Evolutionary conservation across 2,888 invertebrate genomes (phyloP), one percentile per base, ranked within the genome.

Genomic region (Ophraella communa): DNA sequence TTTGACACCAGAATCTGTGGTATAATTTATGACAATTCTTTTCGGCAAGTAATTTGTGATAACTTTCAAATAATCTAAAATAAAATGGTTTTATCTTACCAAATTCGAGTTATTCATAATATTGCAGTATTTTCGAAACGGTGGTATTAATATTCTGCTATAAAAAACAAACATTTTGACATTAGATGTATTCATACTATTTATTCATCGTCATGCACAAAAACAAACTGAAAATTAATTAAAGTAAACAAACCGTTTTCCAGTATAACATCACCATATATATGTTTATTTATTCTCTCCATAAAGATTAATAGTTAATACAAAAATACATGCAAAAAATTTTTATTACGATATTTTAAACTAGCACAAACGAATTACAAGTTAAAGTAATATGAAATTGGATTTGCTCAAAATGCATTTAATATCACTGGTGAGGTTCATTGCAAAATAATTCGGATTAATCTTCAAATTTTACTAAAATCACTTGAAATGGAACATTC

Each of bases 311-410:
- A 35, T 35, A 35, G 11, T 35, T 14, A 11, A 35, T 66, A 64
- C 17, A 30, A 52, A 52, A 58, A 58, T 49, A 51, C 58, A 58
- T 58, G 58, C 58, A 58, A 49, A 58, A 49, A 58, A 33, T 14
- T 24, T 58, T 49, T 58, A 49, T 58, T 47, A 23, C 23, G 1
- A 30, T 57, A 57, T 30, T 47, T 49, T 20, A 39, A 45, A 27
- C 27, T 39, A 35, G 30, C 39, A 39, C 35, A 51, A 18, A 56
- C 23, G n/a, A 52, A 7, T 33, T 33, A 30, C 10, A 11, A 14
- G 24, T 18, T 8, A 8, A 47, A 47, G 24, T 11, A 14, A 7
- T 5, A 39, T 14, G n/a, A 39, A 27, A 27, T 27, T 1, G 10
- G 30, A 27, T 27, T 27, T 8, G 24, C 4, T 24, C 24, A 24